phyloP scores from a whole-genome alignment of 2,797 vertebrate species.

The Xiphorhynchus erythropygius region DNA sequence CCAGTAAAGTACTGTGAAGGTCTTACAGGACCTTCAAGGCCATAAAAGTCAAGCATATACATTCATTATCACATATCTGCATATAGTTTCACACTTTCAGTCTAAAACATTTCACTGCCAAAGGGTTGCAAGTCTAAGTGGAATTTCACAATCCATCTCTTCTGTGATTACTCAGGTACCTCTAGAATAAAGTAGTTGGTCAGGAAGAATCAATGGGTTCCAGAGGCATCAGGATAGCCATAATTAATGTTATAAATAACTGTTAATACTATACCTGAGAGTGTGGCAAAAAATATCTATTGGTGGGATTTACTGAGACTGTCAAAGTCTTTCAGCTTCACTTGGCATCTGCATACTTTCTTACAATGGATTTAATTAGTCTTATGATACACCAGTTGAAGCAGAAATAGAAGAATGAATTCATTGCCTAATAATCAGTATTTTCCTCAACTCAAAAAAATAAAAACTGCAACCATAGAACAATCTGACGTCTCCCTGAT shows the following conservation, averaged over 20 bases:
- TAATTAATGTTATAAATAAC: neutral
- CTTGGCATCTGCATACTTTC: neutral
- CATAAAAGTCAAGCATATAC: neutral
- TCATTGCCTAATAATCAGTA: neutral
- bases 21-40: slow-evolving; percentile 15
- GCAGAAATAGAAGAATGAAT: neutral
- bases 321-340: neutral
- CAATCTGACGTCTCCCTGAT: neutral
- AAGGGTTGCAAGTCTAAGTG: neutral
- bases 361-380: neutral
- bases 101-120: neutral
- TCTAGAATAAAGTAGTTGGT: neutral
- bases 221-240: neutral
- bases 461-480: neutral
- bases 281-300: neutral
- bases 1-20: neutral
- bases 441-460: neutral
- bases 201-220: neutral
- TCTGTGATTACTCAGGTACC: neutral
- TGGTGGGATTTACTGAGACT: neutral
- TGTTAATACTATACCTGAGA: neutral
- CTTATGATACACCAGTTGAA: neutral
- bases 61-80: neutral
- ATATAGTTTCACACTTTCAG: neutral
- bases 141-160: neutral